A percentile compares a stretch with the other conserved stretches of the same genome.
phyloP scores from a whole-genome alignment of 2,888 invertebrate species.

The Drosophila sordidula region DNA sequence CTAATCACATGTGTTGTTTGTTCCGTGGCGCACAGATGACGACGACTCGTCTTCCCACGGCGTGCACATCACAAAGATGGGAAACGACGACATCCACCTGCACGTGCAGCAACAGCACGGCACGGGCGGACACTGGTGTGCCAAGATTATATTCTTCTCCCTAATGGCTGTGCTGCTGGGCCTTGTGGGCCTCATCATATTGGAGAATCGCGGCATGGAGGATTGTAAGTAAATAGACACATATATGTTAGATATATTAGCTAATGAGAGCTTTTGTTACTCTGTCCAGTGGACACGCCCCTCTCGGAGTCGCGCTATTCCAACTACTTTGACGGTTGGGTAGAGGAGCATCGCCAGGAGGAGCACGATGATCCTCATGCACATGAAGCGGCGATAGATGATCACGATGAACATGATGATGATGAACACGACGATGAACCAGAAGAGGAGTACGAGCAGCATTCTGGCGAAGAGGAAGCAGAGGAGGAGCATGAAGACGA shows the following conservation, averaged over 20 bases:
- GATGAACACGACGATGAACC: slow-evolving; percentile 76
- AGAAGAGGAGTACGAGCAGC: slow-evolving; percentile 55
- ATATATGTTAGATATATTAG: neutral
- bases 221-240: slow-evolving; percentile 88
- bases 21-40: slow-evolving; percentile 67
- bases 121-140: slow-evolving; percentile 93
- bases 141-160: slow-evolving; percentile 92
- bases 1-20: slow-evolving; percentile 39
- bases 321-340: slow-evolving; percentile 92
- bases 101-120: slow-evolving; percentile 91
- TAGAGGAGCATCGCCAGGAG: slow-evolving; percentile 85
- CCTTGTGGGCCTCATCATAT: slow-evolving; percentile 91
- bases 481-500: slow-evolving; percentile 49
- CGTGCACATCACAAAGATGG: slow-evolving; percentile 84
- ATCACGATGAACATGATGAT: slow-evolving; percentile 76
- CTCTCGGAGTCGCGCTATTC: slow-evolving; percentile 90
- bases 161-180: slow-evolving; percentile 90
- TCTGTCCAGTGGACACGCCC: slow-evolving; percentile 87
- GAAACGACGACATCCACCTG: slow-evolving; percentile 90
- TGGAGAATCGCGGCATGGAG: slow-evolving; percentile 91
- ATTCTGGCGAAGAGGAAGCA: slow-evolving; percentile 60
- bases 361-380: slow-evolving; percentile 82
- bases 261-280: too few species aligned
- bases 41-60: slow-evolving; percentile 84
- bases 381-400: slow-evolving; percentile 76